Percentiles rank a stretch among this genome's conserved stretches.
These are phyloP conservation scores for Eidolon helvum DNA, from an alignment of 2,113 vertebrate species.

Conservation along the genomic window DNA sequence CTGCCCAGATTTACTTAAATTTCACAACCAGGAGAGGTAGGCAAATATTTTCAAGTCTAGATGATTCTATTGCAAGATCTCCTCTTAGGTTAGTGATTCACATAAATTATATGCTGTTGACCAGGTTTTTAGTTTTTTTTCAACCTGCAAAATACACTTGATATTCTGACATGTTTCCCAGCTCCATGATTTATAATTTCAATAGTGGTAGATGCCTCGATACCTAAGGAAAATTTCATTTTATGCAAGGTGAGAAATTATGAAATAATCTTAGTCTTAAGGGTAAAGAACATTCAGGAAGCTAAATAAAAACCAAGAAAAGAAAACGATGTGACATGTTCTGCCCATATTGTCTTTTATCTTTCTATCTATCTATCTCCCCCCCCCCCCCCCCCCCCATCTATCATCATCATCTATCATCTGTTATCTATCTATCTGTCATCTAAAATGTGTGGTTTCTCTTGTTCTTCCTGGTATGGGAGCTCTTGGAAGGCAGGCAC, in stretches of 20 bases:
- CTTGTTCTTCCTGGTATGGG: neutral
- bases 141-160: neutral
- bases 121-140: neutral
- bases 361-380: too few species aligned
- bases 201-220: neutral
- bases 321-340: neutral
- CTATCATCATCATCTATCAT: too few species aligned
- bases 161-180: neutral
- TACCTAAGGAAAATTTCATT: constrained; percentile 14
- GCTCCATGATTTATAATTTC: constrained; percentile 23
- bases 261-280: constrained; percentile 34
- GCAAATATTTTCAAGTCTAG: constrained; percentile 21
- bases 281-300: neutral
- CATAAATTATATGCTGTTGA: neutral
- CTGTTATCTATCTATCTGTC: too few species aligned
- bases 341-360: neutral
- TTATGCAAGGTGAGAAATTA: constrained; percentile 39
- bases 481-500: neutral
- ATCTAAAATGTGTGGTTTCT: neutral
- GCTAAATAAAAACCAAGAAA: constrained; percentile 13
- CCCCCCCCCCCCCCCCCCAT: too few species aligned
- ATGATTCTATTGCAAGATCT: neutral
- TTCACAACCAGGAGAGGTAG: neutral
- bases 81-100: neutral
- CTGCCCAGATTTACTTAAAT: neutral